A percentile compares a stretch with the other conserved stretches of the same genome.
phyloP scores from a whole-genome alignment of 1,140 invertebrate genomes.

The Pectinophora gossypiella region DNA sequence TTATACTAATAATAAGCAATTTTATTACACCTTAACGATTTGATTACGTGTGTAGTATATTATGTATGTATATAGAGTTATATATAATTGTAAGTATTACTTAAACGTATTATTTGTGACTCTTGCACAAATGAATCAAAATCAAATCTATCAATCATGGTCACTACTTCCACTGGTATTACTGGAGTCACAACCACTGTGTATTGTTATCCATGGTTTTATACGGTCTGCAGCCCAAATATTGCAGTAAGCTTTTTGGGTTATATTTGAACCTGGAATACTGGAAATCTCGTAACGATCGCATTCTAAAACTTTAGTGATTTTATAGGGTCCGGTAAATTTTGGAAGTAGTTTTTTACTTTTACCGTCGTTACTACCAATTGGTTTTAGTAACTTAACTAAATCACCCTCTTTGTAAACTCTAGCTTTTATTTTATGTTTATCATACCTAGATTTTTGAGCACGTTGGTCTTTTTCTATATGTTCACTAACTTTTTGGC shows the following conservation, averaged over 20 bases:
- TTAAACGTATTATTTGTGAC: too few species aligned
- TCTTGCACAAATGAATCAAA: too few species aligned
- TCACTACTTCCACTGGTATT: too few species aligned
- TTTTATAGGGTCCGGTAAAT: slow-evolving; percentile 15
- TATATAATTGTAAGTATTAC: too few species aligned
- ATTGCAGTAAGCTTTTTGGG: not conserved
- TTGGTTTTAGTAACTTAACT: not conserved
- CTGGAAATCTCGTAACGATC: slow-evolving; percentile 14
- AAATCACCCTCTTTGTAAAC: not conserved
- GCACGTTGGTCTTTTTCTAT: not conserved
- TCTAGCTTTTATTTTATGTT: not conserved
- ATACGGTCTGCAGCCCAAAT: not conserved
- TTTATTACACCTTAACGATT: too few species aligned
- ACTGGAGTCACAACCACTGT: too few species aligned
- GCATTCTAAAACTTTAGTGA: slow-evolving; percentile 13
- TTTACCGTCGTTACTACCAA: not conserved
- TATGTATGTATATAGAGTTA: too few species aligned
- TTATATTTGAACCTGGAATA: not conserved
- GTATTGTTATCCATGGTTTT: not conserved
- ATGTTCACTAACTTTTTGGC: not conserved
- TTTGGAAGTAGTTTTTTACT: slow-evolving; percentile 17
- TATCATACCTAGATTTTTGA: not conserved
- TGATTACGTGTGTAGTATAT: too few species aligned
- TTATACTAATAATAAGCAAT: too few species aligned
- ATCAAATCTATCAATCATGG: too few species aligned